Percentiles rank a stretch among this genome's conserved stretches.
Evolutionary conservation across 2,113 vertebrate species (phyloP).

Genomic region (Hiodon tergisus): DNA sequence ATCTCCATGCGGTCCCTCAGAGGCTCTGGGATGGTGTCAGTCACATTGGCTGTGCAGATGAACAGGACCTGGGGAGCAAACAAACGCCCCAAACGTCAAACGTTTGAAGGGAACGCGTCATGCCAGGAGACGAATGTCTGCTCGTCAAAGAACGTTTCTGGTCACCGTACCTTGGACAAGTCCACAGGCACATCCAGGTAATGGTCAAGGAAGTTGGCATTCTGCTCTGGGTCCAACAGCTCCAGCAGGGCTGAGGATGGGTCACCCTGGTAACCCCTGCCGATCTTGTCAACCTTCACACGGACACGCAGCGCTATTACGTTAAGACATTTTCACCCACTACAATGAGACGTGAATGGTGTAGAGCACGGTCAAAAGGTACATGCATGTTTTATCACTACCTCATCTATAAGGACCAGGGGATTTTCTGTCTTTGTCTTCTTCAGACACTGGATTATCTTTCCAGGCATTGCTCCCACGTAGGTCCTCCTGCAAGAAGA

Average conservation of each 20-base stretch:
- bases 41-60: conserved; percentile 94
- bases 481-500: conserved; percentile 78
- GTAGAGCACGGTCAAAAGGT: too few relatives aligned
- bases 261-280: conserved; percentile 94
- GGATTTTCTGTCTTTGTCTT: conserved; percentile 97
- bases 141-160: too few relatives aligned
- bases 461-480: conserved; percentile 96
- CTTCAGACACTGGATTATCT: conserved; percentile 97
- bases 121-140: too few relatives aligned
- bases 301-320: background rate
- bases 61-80: conserved; percentile 76
- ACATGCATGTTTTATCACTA: conserved; percentile 32
- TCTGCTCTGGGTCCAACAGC: conserved; percentile 93
- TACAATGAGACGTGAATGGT: too few relatives aligned
- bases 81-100: background rate
- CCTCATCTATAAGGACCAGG: conserved; percentile 92
- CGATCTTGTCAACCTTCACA: conserved; percentile 91
- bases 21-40: conserved; percentile 91
- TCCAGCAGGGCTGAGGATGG: conserved; percentile 90
- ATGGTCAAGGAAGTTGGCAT: conserved; percentile 92
- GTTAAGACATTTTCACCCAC: background rate
- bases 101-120: too few relatives aligned
- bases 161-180: conserved; percentile 77
- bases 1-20: conserved; percentile 96
- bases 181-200: conserved; percentile 96